These are phyloP conservation scores for Drosophila kanekoi DNA, from an alignment of 2,888 invertebrate genomes.

Conservation along the genomic window DNA sequence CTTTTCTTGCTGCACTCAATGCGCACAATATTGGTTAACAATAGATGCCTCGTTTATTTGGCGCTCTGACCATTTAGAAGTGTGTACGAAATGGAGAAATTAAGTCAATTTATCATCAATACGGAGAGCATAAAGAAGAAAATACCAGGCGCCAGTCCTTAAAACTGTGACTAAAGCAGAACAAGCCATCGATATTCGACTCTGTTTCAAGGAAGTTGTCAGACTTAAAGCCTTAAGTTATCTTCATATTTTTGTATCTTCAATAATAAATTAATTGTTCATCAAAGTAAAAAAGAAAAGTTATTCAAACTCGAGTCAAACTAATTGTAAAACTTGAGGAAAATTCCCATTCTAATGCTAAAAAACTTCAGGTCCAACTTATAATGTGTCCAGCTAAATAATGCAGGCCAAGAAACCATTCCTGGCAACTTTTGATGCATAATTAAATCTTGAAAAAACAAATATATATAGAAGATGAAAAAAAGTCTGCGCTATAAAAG, in stretches of 20 bases:
- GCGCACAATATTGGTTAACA: constrained; percentile 30
- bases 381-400: constrained; percentile 26
- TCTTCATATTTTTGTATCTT: constrained; percentile 1
- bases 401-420: constrained; percentile 15
- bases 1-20: constrained; percentile 34
- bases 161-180: no score
- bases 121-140: neutral
- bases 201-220: no score
- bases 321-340: constrained; percentile 10
- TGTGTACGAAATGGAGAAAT: constrained; percentile 4
- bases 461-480: neutral
- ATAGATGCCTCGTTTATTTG: constrained; percentile 15
- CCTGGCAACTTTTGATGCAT: constrained; percentile 18
- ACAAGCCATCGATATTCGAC: no score
- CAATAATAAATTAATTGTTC: constrained; percentile 15
- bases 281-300: constrained; percentile 3
- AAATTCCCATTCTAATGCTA: neutral
- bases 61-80: constrained; percentile 2
- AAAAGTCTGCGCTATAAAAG: constrained; percentile 29
- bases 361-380: constrained; percentile 17
- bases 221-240: neutral
- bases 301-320: neutral
- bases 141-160: no score
- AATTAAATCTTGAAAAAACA: constrained; percentile 3
- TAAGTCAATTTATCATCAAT: neutral